phyloP scores from a whole-genome alignment of 2,888 invertebrate genomes.

The Oxyteleia sp. region DNA sequence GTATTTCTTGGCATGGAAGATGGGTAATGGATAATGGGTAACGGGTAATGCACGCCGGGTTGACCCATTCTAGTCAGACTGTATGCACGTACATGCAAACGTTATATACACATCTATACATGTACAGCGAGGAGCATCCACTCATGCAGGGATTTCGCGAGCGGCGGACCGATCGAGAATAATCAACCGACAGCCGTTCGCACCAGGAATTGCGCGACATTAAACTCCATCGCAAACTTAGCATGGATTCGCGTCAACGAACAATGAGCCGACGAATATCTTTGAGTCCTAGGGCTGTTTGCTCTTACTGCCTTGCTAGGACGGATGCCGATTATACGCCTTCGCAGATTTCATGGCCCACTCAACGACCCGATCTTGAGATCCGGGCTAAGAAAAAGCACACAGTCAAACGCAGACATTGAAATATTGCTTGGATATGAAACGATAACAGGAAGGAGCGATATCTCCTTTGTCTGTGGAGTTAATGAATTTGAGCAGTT shows the following conservation, averaged over 20 bases:
- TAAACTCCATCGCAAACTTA: conserved; percentile 84
- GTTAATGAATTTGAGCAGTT: conserved; percentile 70
- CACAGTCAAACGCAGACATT: conserved; percentile 67
- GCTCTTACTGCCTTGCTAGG: conserved; percentile 67
- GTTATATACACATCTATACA: conserved; percentile 7
- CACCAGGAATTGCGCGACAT: conserved; percentile 86
- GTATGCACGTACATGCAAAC: conserved; percentile 50
- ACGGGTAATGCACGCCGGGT: conserved; percentile 73
- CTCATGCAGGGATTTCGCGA: conserved; percentile 68
- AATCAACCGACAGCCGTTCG: conserved; percentile 71
- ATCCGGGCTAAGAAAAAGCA: conserved; percentile 62
- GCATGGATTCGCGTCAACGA: conserved; percentile 78
- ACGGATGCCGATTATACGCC: conserved; percentile 70
- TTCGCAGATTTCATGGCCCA: conserved; percentile 63
- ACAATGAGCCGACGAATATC: conserved; percentile 87
- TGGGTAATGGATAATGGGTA: conserved; percentile 73
- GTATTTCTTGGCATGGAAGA: conserved; percentile 56
- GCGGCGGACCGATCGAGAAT: conserved; percentile 63
- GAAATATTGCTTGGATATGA: conserved; percentile 48
- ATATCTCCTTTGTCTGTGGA: conserved; percentile 57
- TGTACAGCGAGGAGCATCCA: conserved; percentile 20
- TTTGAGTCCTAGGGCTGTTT: conserved; percentile 72
- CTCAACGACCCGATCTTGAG: conserved; percentile 69
- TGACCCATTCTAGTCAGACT: conserved; percentile 78
- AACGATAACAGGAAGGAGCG: conserved; percentile 63